phyloP scores from a whole-genome alignment of 1,140 invertebrate species.

The Oncopodura yosiiana region DNA sequence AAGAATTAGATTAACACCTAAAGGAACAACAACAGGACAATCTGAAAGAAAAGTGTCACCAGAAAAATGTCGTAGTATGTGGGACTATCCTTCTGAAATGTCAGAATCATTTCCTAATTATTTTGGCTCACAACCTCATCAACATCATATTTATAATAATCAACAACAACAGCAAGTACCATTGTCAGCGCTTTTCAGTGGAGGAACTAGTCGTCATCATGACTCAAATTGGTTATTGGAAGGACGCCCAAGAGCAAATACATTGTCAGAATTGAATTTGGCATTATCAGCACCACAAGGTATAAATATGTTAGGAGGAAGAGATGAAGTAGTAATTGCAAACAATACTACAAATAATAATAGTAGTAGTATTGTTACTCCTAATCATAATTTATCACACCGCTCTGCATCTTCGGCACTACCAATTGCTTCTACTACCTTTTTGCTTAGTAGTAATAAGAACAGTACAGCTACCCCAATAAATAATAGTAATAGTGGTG shows the following conservation, averaged over 20 bases:
- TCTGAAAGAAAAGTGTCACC: conserved; percentile 23
- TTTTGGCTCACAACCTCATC: conserved; percentile 4
- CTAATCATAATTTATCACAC: neutral
- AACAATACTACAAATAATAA: too few species aligned
- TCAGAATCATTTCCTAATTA: conserved; percentile 22
- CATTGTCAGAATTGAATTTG: conserved; percentile 28
- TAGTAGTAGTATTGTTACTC: too few species aligned
- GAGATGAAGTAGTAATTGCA: neutral
- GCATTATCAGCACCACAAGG: neutral
- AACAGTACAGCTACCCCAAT: too few species aligned
- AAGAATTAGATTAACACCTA: conserved; percentile 5
- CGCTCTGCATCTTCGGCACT: neutral
- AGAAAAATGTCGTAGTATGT: conserved; percentile 15
- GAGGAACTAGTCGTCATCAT: neutral
- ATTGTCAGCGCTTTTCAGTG: conserved; percentile 16
- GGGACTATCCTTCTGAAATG: conserved; percentile 1
- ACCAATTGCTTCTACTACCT: neutral
- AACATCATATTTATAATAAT: neutral
- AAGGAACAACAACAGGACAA: neutral
- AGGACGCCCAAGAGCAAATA: conserved; percentile 17
- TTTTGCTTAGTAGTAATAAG: neutral
- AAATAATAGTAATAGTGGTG: too few species aligned
- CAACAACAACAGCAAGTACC: neutral
- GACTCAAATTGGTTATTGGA: neutral
- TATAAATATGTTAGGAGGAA: neutral